Percentiles rank a stretch among this genome's conserved stretches.
Conservation (phyloP, 2,888 invertebrate species). For the Coenonympha arcania region DNA sequence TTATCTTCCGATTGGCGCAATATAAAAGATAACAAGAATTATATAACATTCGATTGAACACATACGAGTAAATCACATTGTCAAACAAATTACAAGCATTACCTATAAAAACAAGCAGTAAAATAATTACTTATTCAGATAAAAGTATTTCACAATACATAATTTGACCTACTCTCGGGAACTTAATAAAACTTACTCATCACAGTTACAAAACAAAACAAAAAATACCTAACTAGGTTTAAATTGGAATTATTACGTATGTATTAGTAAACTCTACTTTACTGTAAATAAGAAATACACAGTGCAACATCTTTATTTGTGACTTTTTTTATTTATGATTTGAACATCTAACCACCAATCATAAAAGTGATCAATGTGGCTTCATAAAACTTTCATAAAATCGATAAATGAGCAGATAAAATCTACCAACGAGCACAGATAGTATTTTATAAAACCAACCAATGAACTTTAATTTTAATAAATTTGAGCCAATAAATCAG, state of each 20-base stretch:
- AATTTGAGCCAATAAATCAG: background rate
- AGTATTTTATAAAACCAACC: no score
- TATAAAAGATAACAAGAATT: constrained; percentile 1
- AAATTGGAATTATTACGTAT: constrained; percentile 53
- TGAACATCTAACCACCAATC: no score
- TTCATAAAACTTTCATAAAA: no score
- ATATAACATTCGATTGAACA: background rate
- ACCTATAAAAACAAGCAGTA: constrained; percentile 10
- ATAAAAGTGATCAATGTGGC: background rate
- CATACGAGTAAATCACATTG: background rate
- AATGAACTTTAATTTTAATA: background rate
- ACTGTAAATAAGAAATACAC: no score
- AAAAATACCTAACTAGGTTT: constrained; percentile 32
- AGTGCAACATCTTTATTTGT: no score
- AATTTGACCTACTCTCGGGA: no score
- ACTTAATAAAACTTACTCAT: constrained; percentile 52
- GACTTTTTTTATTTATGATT: no score
- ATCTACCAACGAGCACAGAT: background rate
- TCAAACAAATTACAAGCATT: background rate
- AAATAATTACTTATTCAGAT: constrained; percentile 9
- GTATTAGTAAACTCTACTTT: no score
- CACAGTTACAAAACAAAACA: constrained; percentile 52
- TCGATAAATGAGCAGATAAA: background rate
- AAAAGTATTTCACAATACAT: constrained; percentile 15
- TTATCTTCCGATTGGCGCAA: background rate